Percentiles rank a stretch among this genome's conserved stretches.
Conservation (phyloP, 2,113 vertebrate species). For the Pteronura brasiliensis region DNA sequence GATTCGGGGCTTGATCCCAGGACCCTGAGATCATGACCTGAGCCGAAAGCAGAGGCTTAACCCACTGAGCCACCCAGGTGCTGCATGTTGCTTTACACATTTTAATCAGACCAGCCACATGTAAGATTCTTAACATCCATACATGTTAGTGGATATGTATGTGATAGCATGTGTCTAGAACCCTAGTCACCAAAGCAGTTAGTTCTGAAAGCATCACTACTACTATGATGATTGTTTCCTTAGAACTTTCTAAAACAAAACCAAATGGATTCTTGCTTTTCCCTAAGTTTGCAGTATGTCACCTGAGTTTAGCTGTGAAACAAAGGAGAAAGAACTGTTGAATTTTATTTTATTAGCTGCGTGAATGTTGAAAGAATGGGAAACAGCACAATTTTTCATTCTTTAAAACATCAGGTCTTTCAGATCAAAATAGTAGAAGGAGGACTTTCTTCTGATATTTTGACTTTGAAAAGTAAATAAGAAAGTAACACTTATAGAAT, state of each 20-base stretch:
- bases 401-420: neutral
- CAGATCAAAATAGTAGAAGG: constrained; percentile 26
- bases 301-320: neutral
- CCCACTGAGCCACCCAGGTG: too few relatives aligned
- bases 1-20: too few relatives aligned
- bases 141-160: neutral
- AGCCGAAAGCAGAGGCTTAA: too few relatives aligned
- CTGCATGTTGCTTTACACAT: neutral
- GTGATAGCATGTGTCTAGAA: neutral
- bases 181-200: neutral
- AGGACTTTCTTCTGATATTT: neutral
- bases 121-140: neutral
- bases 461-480: constrained; percentile 40
- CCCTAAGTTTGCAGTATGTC: neutral
- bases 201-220: neutral
- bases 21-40: too few relatives aligned
- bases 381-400: constrained; percentile 2
- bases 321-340: neutral
- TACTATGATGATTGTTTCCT: neutral
- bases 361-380: neutral
- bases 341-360: neutral
- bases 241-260: constrained; percentile 1
- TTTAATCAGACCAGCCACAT: neutral
- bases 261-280: neutral
- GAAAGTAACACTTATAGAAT: neutral